Conservation (phyloP, 92 coral and sea anemone genomes). For the Ricordea florida region DNA sequence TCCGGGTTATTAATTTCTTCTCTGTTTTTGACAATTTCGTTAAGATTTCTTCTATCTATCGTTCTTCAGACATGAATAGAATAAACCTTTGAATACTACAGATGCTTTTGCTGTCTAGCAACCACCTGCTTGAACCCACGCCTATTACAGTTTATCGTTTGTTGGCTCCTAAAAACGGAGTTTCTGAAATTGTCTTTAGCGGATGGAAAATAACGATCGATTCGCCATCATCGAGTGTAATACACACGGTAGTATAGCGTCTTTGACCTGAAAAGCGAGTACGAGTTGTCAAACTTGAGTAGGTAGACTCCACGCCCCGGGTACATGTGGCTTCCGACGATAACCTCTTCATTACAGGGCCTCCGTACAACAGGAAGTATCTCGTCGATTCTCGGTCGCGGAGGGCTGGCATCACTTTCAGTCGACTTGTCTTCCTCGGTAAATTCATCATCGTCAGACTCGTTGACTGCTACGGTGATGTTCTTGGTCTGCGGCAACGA, state of each 20-base stretch:
- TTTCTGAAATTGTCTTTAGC: too few species aligned
- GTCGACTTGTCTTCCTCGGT: slow-evolving; percentile 65
- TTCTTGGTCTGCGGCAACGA: slow-evolving; percentile 85
- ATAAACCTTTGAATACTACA: too few species aligned
- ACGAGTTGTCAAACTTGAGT: slow-evolving; percentile 97
- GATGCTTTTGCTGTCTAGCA: too few species aligned
- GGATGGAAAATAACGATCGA: too few species aligned
- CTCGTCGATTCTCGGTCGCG: slow-evolving; percentile 85
- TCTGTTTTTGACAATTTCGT: too few species aligned
- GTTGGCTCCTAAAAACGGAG: too few species aligned
- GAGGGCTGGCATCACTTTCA: slow-evolving; percentile 51
- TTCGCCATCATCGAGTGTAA: slow-evolving; percentile 81
- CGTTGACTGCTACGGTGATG: slow-evolving; percentile 90
- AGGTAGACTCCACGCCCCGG: slow-evolving; percentile 97
- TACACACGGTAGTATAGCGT: slow-evolving; percentile 95
- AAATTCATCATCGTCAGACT: slow-evolving; percentile 89
- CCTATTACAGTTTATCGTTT: too few species aligned
- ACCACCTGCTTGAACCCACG: too few species aligned
- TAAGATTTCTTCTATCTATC: too few species aligned
- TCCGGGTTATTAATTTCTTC: too few species aligned
- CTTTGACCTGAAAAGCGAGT: slow-evolving; percentile 95
- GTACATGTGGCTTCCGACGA: slow-evolving; percentile 97
- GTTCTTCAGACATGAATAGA: too few species aligned
- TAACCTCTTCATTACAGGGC: slow-evolving; percentile 98
- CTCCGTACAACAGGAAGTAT: slow-evolving; percentile 94